A percentile compares a stretch with the other conserved stretches of the same genome.
Evolutionary conservation across 2,113 vertebrate species (phyloP).

Genomic region (human): DNA sequence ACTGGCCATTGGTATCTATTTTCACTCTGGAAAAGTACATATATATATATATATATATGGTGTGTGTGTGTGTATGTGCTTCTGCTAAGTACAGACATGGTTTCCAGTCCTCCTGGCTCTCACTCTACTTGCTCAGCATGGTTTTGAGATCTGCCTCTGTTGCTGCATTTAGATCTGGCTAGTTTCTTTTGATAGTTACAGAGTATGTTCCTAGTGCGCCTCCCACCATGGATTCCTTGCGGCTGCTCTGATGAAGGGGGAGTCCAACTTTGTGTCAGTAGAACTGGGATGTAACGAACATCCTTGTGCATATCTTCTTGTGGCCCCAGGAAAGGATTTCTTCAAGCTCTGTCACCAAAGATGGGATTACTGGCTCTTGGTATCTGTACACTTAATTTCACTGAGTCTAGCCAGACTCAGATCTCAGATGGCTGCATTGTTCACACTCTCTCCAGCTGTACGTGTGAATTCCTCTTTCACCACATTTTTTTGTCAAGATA

Average conservation of each 20-base stretch:
- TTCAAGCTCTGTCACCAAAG: fast-evolving
- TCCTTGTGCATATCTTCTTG: fast-evolving
- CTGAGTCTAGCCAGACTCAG: not conserved
- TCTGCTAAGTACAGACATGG: not conserved
- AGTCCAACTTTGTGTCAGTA: not conserved
- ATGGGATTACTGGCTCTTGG: not conserved
- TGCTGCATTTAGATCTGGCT: not conserved
- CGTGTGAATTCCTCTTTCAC: not conserved
- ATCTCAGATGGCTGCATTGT: fast-evolving
- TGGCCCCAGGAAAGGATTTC: not conserved
- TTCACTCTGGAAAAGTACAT: not conserved
- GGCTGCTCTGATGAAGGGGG: not conserved
- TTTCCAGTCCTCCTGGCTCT: not conserved
- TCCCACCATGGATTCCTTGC: not conserved
- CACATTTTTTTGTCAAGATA: not conserved
- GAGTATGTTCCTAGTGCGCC: not conserved
- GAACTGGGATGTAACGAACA: fast-evolving
- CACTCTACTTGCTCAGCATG: not conserved
- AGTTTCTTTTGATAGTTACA: not conserved
- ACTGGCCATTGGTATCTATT: not conserved
- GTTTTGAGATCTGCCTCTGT: not conserved
- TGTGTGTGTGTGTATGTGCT: not conserved
- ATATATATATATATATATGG: too few relatives aligned
- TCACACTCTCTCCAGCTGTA: not conserved
- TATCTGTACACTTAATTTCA: not conserved